Conservation (phyloP, 2,113 vertebrate genomes). For the Martes martes region DNA sequence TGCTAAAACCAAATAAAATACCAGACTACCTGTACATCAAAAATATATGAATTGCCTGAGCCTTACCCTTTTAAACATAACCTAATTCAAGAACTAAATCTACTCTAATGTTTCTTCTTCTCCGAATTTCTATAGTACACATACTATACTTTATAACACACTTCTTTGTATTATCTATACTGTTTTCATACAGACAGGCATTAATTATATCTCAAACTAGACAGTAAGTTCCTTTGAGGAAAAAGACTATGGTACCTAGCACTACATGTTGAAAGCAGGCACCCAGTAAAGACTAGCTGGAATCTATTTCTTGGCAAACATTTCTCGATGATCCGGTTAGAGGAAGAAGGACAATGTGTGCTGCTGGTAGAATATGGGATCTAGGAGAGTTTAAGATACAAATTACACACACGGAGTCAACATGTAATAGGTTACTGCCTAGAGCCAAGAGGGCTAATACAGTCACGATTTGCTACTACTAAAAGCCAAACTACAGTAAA, state of each 20-base stretch:
- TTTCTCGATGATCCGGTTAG: not conserved
- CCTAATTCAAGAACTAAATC: slow-evolving; percentile 1
- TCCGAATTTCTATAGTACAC: not conserved
- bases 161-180: slow-evolving; percentile 1
- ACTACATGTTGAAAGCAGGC: not conserved
- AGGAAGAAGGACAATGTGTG: not conserved
- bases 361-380: not conserved
- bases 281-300: not conserved
- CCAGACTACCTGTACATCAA: not conserved
- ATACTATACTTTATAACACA: not conserved
- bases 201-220: slow-evolving; percentile 33
- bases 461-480: not conserved
- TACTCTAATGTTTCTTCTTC: not conserved
- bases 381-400: not conserved
- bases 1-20: slow-evolving; percentile 38
- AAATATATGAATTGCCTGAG: slow-evolving; percentile 11
- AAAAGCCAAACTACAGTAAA: slow-evolving; percentile 27
- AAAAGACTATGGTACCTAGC: not conserved
- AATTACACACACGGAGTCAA: not conserved
- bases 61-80: not conserved
- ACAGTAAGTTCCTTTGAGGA: not conserved
- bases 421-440: not conserved
- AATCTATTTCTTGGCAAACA: slow-evolving; percentile 43
- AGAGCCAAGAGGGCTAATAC: not conserved
- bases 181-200: slow-evolving; percentile 8